Percentiles rank a stretch among this genome's conserved stretches.
Evolutionary conservation across 2,888 invertebrate genomes (phyloP).

Genomic region (Darwinula stevensoni): DNA sequence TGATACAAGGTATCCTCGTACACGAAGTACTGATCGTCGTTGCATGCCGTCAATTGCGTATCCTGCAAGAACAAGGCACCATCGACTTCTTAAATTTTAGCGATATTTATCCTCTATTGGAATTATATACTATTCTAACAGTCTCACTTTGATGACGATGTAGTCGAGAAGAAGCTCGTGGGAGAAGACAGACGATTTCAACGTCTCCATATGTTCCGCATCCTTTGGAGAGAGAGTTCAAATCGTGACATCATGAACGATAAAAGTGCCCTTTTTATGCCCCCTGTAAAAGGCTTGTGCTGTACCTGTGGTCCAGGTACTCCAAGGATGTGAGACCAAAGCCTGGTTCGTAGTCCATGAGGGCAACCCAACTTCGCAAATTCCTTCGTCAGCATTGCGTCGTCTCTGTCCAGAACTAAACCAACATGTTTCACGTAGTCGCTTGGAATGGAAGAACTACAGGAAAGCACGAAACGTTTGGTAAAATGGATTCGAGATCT

Average conservation of each 20-base stretch:
- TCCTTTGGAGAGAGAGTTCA: too few relatives aligned
- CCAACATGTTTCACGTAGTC: slow-evolving; percentile 8
- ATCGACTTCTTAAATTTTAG: background rate
- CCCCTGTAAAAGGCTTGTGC: too few relatives aligned
- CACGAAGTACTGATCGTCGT: slow-evolving; percentile 92
- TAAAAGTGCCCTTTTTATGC: too few relatives aligned
- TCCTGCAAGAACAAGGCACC: slow-evolving; percentile 23
- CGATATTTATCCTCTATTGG: too few relatives aligned
- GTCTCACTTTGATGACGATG: slow-evolving; percentile 50
- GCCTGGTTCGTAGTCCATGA: slow-evolving; percentile 38
- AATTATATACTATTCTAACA: background rate
- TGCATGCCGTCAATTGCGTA: slow-evolving; percentile 77
- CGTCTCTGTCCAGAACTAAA: slow-evolving; percentile 36
- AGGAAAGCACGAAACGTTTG: too few relatives aligned
- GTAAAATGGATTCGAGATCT: too few relatives aligned
- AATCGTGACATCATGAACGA: too few relatives aligned
- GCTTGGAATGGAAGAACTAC: too few relatives aligned
- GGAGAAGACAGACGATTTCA: slow-evolving; percentile 50
- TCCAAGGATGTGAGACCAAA: slow-evolving; percentile 66
- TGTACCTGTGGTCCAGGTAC: too few relatives aligned
- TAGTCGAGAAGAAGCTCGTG: slow-evolving; percentile 80
- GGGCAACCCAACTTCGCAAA: slow-evolving; percentile 62
- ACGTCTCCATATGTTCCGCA: slow-evolving; percentile 37
- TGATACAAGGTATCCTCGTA: slow-evolving; percentile 76
- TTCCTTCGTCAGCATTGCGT: slow-evolving; percentile 67